Evolutionary conservation across 2,797 vertebrate species (phyloP), one percentile per base, ranked within the genome.

Genomic region (Chrysocyon brachyurus): DNA sequence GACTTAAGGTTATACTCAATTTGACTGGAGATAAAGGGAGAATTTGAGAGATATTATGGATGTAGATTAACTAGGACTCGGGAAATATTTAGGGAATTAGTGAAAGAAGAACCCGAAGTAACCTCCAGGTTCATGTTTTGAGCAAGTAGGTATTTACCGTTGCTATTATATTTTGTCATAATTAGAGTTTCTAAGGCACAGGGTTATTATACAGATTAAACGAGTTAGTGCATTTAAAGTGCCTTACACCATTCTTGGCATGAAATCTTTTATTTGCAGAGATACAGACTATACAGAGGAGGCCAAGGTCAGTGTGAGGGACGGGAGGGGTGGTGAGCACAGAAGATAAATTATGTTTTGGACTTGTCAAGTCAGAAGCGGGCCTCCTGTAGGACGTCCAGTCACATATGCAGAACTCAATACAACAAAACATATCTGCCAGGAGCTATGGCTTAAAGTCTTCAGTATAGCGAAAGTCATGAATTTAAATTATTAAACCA

Each of bases 381-480:
- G 6, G 28, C 8, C 31, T 14, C 8, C n/a, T 75, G 2, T 59
- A 57, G n/a, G 40, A 40, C 33, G 52, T 33, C 36, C 63, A 78
- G 14, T 40, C 46, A 83, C 46, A 49, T 57, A 49, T 22, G 28
- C 6, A 79, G 56, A 79, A 84, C 83, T 79, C 70, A 63, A 57
- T 26, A 68, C 6, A 66, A 28, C 33, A 59, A 79, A 93, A 68
- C 22, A 52, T 0, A 4, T 72, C 63, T 87, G 59, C 33, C 56
- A 63, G 15, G 36, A 40, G 46, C 24, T 73, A 40, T 33, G 56
- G n/a, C 57, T 57, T 46, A 16, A 17, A 79, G 16, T n/a, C 86
- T 78, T 64, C 89, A 94, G 16, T 52, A 52, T 4, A 87, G 33
- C 83, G 87, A 85, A 93, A 36, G 21, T 90, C 61, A 33, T 83